Percentiles rank a stretch among this genome's conserved stretches.
These are phyloP conservation scores for Spodoptera exigua DNA, from an alignment of 2,888 invertebrate genomes.

Conservation along the genomic window DNA sequence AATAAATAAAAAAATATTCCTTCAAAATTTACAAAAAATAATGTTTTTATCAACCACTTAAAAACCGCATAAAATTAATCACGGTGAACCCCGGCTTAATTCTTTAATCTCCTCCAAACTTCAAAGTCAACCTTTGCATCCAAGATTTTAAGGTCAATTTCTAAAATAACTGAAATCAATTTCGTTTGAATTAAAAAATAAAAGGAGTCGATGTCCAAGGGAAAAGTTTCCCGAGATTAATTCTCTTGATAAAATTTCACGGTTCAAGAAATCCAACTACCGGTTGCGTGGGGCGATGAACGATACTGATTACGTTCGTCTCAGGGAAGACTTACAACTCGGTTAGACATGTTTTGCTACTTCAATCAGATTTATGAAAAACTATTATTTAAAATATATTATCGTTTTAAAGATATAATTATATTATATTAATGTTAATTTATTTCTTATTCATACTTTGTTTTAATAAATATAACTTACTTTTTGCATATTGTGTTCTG, in stretches of 20 bases:
- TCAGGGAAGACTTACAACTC: constrained; percentile 65
- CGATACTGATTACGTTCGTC: constrained; percentile 87
- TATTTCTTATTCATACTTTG: too few relatives aligned
- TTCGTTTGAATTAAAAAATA: constrained; percentile 79
- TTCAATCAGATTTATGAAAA: not conserved
- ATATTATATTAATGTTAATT: too few relatives aligned
- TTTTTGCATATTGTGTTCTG: too few relatives aligned
- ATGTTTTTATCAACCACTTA: constrained; percentile 27
- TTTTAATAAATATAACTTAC: too few relatives aligned
- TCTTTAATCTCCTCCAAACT: constrained; percentile 29
- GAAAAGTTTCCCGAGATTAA: constrained; percentile 87
- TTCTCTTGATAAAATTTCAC: constrained; percentile 89
- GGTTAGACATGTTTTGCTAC: constrained; percentile 38
- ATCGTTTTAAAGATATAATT: too few relatives aligned
- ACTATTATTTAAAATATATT: too few relatives aligned
- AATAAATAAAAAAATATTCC: not conserved
- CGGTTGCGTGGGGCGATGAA: constrained; percentile 88
- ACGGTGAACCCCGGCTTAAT: constrained; percentile 16
- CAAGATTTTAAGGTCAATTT: constrained; percentile 49
- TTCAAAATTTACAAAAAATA: constrained; percentile 12
- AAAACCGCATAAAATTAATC: constrained; percentile 28
- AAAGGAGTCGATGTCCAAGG: constrained; percentile 79
- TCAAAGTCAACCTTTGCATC: constrained; percentile 48
- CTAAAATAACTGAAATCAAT: constrained; percentile 76
- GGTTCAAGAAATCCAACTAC: constrained; percentile 89